These are phyloP conservation scores for Drosophila orena DNA, from an alignment of 1,140 invertebrate genomes.

Conservation along the genomic window DNA sequence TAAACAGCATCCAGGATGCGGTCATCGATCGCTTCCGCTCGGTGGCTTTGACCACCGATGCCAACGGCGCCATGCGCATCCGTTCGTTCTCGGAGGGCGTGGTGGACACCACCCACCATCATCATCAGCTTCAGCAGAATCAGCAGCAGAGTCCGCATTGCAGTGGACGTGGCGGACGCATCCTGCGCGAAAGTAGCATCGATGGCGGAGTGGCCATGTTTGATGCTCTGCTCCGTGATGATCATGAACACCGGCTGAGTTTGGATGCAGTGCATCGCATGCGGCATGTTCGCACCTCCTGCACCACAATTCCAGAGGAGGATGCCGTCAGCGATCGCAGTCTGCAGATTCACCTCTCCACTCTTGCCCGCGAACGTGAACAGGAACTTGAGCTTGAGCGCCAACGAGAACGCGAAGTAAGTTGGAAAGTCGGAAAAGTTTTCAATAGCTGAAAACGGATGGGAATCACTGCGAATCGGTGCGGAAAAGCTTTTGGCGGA, in stretches of 20 bases:
- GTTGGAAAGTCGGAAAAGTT: not conserved
- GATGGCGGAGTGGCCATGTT: constrained; percentile 74
- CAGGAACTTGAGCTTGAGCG: not conserved
- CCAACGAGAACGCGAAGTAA: constrained; percentile 16
- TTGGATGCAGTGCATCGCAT: constrained; percentile 73
- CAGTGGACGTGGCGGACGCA: constrained; percentile 69
- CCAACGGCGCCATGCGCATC: constrained; percentile 77
- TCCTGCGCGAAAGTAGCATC: constrained; percentile 70
- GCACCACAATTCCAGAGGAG: constrained; percentile 81
- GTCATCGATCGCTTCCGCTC: constrained; percentile 81
- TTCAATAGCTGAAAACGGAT: not conserved
- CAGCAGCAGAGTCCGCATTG: constrained; percentile 39
- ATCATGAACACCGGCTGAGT: constrained; percentile 77
- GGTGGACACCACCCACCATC: constrained; percentile 39
- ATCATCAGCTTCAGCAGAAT: constrained; percentile 44
- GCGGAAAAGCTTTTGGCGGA: constrained; percentile 37
- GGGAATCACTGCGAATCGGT: not conserved
- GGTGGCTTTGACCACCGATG: constrained; percentile 74
- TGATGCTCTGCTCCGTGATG: constrained; percentile 61
- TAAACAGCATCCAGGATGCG: constrained; percentile 76
- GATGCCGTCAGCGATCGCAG: constrained; percentile 71
- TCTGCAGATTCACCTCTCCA: constrained; percentile 19
- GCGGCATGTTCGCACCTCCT: constrained; percentile 77
- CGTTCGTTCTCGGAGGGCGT: constrained; percentile 79
- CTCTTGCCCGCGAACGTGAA: constrained; percentile 22